Conservation (phyloP, 2,113 vertebrate species). For the Dicaeum eximium region DNA sequence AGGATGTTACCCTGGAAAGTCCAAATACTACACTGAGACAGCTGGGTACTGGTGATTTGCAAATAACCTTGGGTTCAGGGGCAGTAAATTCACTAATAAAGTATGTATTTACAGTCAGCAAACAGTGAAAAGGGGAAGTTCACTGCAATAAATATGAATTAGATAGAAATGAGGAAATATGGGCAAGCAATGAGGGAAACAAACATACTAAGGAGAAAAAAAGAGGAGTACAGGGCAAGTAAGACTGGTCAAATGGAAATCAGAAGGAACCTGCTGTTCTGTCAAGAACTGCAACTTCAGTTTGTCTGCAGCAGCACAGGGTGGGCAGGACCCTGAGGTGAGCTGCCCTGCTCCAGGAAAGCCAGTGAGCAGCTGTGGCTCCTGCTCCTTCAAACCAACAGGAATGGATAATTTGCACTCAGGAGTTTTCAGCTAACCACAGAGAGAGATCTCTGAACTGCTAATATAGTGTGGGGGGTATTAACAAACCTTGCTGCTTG, state of each 20-base stretch:
- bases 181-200: neutral
- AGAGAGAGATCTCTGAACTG: neutral
- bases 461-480: neutral
- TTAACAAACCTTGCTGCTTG: neutral
- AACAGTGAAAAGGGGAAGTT: neutral
- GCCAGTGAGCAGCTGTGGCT: neutral
- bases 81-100: neutral
- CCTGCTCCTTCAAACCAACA: neutral
- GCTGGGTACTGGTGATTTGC: neutral
- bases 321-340: neutral
- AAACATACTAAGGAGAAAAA: neutral
- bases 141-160: neutral
- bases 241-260: neutral
- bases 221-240: neutral
- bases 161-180: neutral
- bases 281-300: neutral
- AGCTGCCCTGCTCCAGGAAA: rapidly evolving
- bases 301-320: neutral
- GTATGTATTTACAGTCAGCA: neutral
- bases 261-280: neutral
- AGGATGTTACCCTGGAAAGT: neutral
- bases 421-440: neutral
- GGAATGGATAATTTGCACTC: neutral
- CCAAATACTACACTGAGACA: neutral
- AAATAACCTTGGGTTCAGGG: neutral